Conservation (phyloP, 2,888 invertebrate genomes). For the Zaprionus obscuricornis region DNA sequence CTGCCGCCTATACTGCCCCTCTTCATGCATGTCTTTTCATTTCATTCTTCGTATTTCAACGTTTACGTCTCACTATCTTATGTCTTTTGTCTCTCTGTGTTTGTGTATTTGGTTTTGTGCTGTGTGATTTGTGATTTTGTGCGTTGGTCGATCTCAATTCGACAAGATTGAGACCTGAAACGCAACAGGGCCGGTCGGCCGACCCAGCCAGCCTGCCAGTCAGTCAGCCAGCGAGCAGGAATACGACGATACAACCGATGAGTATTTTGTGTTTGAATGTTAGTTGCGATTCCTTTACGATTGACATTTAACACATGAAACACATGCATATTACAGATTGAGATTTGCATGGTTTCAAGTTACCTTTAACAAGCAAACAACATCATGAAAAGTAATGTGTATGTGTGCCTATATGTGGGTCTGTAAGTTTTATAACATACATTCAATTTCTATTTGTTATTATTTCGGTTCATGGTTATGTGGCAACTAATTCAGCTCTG, state of each 20-base stretch:
- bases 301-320: slow-evolving; percentile 36
- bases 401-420: too few relatives aligned
- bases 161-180: slow-evolving; percentile 43
- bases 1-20: neutral
- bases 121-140: slow-evolving; percentile 28
- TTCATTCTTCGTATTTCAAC: neutral
- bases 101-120: slow-evolving; percentile 13
- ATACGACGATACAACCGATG: slow-evolving; percentile 17
- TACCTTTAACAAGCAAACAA: neutral
- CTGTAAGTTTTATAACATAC: too few relatives aligned
- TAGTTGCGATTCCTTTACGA: slow-evolving; percentile 9
- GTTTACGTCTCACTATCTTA: slow-evolving; percentile 44
- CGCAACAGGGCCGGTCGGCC: too few relatives aligned
- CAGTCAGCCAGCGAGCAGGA: too few relatives aligned
- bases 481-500: too few relatives aligned
- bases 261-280: slow-evolving; percentile 21
- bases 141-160: slow-evolving; percentile 21
- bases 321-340: slow-evolving; percentile 24
- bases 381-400: slow-evolving; percentile 5
- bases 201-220: too few relatives aligned
- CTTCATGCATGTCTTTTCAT: too few relatives aligned
- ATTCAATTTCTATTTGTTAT: slow-evolving; percentile 4
- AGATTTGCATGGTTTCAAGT: slow-evolving; percentile 6
- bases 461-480: slow-evolving; percentile 2
- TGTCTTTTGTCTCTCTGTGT: neutral